Evolutionary conservation across 1,140 invertebrate species (phyloP).

Genomic region (Parasteatoda tepidariorum): DNA sequence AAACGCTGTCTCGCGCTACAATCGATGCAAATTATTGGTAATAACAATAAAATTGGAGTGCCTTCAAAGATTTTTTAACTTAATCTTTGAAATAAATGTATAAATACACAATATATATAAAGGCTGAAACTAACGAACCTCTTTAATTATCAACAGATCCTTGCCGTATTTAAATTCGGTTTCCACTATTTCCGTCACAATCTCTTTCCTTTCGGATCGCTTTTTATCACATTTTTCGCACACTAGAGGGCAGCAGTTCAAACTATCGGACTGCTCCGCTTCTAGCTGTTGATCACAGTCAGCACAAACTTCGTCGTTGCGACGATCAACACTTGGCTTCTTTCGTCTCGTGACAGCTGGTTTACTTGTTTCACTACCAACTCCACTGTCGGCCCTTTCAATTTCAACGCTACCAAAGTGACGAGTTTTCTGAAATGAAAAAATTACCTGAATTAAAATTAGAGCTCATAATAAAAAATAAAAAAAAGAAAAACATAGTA

Average conservation of each 20-base stretch:
- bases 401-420: slow-evolving; percentile 71
- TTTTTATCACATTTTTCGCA: slow-evolving; percentile 90
- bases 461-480: too few species aligned
- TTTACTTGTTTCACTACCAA: slow-evolving; percentile 91
- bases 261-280: background rate
- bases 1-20: too few species aligned
- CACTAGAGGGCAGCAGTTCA: slow-evolving; percentile 68
- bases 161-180: slow-evolving; percentile 95
- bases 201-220: slow-evolving; percentile 90
- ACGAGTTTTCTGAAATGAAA: slow-evolving; percentile 9
- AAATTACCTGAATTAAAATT: background rate
- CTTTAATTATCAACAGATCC: slow-evolving; percentile 85
- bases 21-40: too few species aligned
- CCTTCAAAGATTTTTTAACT: too few species aligned
- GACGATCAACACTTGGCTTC: slow-evolving; percentile 15
- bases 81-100: too few species aligned
- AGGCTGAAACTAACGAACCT: too few species aligned
- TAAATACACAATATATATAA: too few species aligned
- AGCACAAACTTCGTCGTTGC: slow-evolving; percentile 73
- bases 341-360: slow-evolving; percentile 69
- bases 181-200: slow-evolving; percentile 94
- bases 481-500: too few species aligned
- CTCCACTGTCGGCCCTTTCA: slow-evolving; percentile 91
- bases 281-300: slow-evolving; percentile 72
- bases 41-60: too few species aligned